Base-by-base conservation (phyloP, 2,888 invertebrate genomes). In the Meteorus colon region DNA sequence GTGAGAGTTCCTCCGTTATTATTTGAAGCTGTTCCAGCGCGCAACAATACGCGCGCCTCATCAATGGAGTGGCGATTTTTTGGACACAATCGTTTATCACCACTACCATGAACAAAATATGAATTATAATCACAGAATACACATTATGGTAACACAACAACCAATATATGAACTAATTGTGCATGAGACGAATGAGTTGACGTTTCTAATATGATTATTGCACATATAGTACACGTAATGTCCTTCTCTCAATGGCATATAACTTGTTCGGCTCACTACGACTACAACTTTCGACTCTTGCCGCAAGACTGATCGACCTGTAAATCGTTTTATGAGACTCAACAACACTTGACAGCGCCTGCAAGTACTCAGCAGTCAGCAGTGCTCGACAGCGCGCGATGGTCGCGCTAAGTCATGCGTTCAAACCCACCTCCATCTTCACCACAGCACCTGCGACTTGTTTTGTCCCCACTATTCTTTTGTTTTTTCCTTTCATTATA, bases 261-360 rank as follows among this genome's bases (percentile, higher is more conserved):
- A 74, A 76, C 65, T 73, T 27, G 71, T 68, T 74, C 78, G 79
- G 78, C 84, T 81, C 81, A 82, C 83, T 81, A 81, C 82, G 81
- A 82, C 83, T 81, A 81, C 82, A 81, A 84, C 86, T 85, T 85
- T 85, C 87, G 88, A 87, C 87, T 87, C 86, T 86, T 87, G 84
- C 83, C 86, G 85, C 87, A 84, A 87, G 87, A 88, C 88, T 88
- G 87, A 87, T 81, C 81, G 79, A 81, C 81, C 81, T 75, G 79
- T 81, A 81, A 81, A 82, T 80, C 77, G 78, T 82, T 79, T 81
- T 78, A 80, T 77, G 75, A 81, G 72, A 74, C 78, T 76, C 80
- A 76, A 76, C 79, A 77, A 76, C 76, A 77, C 66, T 66, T 59
- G 31, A 24, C 55, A 55, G 8, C n/a, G 19, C 19, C 19, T 55